phyloP scores from a whole-genome alignment of 2,888 invertebrate species.

The Dynastes tityus region DNA sequence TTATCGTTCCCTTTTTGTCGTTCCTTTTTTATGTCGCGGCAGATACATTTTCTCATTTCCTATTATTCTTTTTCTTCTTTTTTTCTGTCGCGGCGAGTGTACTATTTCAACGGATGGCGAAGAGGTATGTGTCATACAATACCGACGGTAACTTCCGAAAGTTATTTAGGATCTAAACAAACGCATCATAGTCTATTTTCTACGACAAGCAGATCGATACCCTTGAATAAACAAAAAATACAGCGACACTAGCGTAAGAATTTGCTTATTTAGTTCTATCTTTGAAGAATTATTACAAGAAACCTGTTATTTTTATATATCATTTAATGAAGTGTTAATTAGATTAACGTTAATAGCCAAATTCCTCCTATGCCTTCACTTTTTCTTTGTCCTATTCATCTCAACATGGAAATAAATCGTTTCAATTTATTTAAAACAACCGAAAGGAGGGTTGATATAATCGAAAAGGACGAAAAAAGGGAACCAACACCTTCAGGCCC shows the following conservation, averaged over 20 bases:
- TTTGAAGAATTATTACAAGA: too few relatives aligned
- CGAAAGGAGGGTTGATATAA: too few relatives aligned
- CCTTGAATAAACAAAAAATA: background rate
- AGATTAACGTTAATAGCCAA: too few relatives aligned
- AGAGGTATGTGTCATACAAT: slow-evolving; percentile 10
- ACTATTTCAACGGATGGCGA: slow-evolving; percentile 3
- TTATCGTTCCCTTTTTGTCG: slow-evolving; percentile 6
- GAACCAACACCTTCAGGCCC: background rate
- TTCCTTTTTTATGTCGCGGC: slow-evolving; percentile 12
- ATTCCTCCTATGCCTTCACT: too few relatives aligned
- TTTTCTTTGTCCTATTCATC: background rate
- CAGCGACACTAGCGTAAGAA: background rate
- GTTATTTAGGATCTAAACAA: slow-evolving; percentile 28
- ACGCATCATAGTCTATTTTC: slow-evolving; percentile 3
- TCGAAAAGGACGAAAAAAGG: background rate
- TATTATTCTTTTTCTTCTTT: slow-evolving; percentile 12
- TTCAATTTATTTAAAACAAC: slow-evolving; percentile 19
- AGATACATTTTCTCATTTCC: slow-evolving; percentile 20
- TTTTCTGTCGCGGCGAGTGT: background rate
- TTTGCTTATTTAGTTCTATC: background rate
- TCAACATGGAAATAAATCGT: slow-evolving; percentile 6
- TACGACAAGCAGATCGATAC: slow-evolving; percentile 18
- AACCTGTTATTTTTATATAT: too few relatives aligned
- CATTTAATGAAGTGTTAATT: too few relatives aligned
- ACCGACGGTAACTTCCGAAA: slow-evolving; percentile 24